phyloP scores from a whole-genome alignment of 2,797 vertebrate genomes.

The Clarias platycephalus region DNA sequence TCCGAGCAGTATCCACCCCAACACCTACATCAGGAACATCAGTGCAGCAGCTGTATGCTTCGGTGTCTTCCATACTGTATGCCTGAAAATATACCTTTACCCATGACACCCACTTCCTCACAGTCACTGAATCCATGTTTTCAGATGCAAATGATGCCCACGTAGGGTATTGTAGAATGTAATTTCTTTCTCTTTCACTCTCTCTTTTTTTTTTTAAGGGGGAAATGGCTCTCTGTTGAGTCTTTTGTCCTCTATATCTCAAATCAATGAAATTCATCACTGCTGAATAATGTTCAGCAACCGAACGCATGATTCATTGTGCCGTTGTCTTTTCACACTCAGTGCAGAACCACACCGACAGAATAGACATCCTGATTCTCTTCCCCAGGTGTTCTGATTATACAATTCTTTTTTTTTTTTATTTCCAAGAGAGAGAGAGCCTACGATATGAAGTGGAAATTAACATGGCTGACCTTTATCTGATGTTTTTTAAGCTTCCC shows the following conservation, averaged over 20 bases:
- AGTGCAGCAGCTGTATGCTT: constrained; percentile 24
- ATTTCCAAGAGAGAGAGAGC: background rate
- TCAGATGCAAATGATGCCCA: constrained; percentile 38
- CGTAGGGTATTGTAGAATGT: constrained; percentile 23
- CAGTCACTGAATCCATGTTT: constrained; percentile 23
- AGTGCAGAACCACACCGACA: background rate
- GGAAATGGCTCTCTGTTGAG: constrained; percentile 36
- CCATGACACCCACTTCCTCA: constrained; percentile 16
- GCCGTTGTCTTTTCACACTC: background rate
- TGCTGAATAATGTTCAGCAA: constrained; percentile 16
- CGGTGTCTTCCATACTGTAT: constrained; percentile 14
- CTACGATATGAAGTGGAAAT: constrained; percentile 27
- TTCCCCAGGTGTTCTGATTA: constrained; percentile 21
- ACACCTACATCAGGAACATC: constrained; percentile 39
- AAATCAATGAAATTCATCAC: constrained; percentile 42
- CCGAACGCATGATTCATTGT: constrained; percentile 13
- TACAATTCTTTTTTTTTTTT: background rate
- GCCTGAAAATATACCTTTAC: constrained; percentile 32
- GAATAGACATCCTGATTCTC: background rate
- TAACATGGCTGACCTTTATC: constrained; percentile 36
- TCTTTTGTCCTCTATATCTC: constrained; percentile 22
- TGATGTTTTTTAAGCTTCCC: constrained; percentile 14
- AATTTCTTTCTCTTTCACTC: constrained; percentile 20
- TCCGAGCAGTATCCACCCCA: constrained; percentile 42
- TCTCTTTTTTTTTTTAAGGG: constrained; percentile 16